phyloP scores from a whole-genome alignment of 2,888 invertebrate species.

The Chrysolina haemoptera region DNA sequence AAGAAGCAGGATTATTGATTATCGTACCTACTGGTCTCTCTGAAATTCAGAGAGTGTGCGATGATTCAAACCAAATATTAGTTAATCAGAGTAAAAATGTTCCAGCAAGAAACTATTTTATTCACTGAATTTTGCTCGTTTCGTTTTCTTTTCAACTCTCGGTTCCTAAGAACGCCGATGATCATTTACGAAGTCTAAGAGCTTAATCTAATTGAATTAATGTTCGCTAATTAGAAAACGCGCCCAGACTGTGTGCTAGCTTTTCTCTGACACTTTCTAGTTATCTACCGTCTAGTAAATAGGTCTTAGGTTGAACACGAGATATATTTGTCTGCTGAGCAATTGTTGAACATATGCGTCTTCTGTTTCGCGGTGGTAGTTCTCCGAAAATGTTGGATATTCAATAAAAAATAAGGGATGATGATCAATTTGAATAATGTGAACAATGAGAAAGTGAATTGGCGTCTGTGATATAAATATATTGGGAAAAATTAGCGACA shows the following conservation, averaged over 20 bases:
- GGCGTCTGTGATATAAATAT: too few relatives aligned
- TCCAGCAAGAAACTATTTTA: background rate
- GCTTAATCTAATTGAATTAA: constrained; percentile 54
- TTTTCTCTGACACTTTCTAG: constrained; percentile 46
- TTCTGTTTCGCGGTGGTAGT: background rate
- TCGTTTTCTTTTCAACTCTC: background rate
- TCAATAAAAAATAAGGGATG: too few relatives aligned
- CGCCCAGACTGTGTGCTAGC: constrained; percentile 41
- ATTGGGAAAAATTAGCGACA: too few relatives aligned
- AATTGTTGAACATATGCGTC: constrained; percentile 15
- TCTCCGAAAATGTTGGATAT: background rate
- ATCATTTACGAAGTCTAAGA: constrained; percentile 21
- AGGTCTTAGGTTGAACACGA: constrained; percentile 38
- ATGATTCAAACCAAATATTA: too few relatives aligned
- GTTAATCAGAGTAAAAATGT: too few relatives aligned
- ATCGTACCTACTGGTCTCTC: too few relatives aligned
- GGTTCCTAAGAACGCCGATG: background rate
- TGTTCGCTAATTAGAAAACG: constrained; percentile 49
- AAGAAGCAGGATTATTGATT: too few relatives aligned
- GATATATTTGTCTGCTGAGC: constrained; percentile 43
- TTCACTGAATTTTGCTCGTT: background rate
- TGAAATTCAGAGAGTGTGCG: too few relatives aligned
- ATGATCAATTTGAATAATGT: too few relatives aligned
- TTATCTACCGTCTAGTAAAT: constrained; percentile 44
- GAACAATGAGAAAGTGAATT: too few relatives aligned